Conservation (phyloP, 2,888 invertebrate genomes). For the Sinotaia quadrata region DNA sequence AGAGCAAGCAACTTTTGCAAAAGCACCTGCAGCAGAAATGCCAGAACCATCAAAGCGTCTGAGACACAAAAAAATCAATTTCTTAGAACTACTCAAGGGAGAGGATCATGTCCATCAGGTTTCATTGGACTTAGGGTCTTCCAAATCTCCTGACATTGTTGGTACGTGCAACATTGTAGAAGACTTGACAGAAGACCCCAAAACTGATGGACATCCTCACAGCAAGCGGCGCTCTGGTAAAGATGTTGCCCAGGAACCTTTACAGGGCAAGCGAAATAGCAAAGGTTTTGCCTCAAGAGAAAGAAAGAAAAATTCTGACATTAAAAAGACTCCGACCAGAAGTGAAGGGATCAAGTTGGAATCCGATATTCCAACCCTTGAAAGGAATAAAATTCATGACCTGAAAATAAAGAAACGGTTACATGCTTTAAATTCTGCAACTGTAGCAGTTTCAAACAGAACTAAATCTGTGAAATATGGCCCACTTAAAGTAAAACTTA, state of each 20-base stretch:
- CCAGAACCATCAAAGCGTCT: constrained; percentile 40
- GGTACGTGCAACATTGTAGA: not conserved
- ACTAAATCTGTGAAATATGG: constrained; percentile 28
- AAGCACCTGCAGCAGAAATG: not conserved
- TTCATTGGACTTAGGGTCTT: not conserved
- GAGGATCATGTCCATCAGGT: constrained; percentile 38
- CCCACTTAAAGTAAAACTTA: constrained; percentile 40
- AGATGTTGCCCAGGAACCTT: not conserved
- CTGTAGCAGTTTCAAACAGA: constrained; percentile 7
- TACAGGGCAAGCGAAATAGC: constrained; percentile 6
- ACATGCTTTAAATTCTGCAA: constrained; percentile 28
- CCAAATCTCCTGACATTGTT: not conserved
- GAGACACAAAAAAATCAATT: constrained; percentile 67
- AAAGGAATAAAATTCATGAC: not conserved
- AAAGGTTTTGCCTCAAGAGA: not conserved
- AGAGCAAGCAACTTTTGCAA: not conserved
- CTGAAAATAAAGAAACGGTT: constrained; percentile 36
- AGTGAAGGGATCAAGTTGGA: not conserved
- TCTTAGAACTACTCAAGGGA: constrained; percentile 63
- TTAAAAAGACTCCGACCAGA: not conserved
- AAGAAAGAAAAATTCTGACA: not conserved
- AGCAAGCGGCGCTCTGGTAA: constrained; percentile 4
- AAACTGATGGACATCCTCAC: not conserved
- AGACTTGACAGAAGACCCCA: not conserved
- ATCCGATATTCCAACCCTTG: not conserved